Evolutionary conservation across 1,140 invertebrate species (phyloP).

Genomic region (Atopsyche davidsoni): DNA sequence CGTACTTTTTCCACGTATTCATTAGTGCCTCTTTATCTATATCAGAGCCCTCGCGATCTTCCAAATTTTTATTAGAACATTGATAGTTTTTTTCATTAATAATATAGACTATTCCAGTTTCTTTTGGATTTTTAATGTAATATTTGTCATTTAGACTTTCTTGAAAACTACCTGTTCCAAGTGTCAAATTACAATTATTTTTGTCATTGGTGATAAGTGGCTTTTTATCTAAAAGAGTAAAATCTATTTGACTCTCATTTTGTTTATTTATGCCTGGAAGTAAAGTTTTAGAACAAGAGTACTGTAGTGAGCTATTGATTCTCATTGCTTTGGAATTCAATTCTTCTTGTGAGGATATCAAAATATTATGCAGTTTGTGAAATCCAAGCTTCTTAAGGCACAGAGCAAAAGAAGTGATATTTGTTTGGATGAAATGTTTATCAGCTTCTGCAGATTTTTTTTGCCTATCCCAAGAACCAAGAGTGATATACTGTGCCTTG

Average conservation of each 20-base stretch:
- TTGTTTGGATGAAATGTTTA: background rate
- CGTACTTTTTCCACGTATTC: background rate
- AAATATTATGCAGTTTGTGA: background rate
- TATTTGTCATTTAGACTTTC: slow-evolving; percentile 7
- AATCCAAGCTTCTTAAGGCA: background rate
- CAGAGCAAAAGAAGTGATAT: background rate
- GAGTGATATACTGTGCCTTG: background rate
- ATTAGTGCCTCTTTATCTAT: background rate
- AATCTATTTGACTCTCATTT: background rate
- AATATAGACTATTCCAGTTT: slow-evolving; percentile 8
- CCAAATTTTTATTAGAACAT: background rate
- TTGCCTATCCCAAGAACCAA: slow-evolving; percentile 1
- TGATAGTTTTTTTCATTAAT: slow-evolving; percentile 12
- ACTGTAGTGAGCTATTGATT: too few species aligned
- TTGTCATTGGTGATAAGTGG: too few species aligned
- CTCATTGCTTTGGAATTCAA: too few species aligned
- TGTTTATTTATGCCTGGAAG: background rate
- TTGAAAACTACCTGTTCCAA: background rate
- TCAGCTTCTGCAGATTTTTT: background rate
- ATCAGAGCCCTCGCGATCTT: background rate
- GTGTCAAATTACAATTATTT: too few species aligned
- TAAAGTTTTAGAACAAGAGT: too few species aligned
- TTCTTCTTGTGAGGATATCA: slow-evolving; percentile 2
- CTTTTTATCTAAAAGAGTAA: too few species aligned
- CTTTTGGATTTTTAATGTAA: slow-evolving; percentile 2